Conservation (phyloP, 2,888 invertebrate species). For the Ametastegia equiseti region DNA sequence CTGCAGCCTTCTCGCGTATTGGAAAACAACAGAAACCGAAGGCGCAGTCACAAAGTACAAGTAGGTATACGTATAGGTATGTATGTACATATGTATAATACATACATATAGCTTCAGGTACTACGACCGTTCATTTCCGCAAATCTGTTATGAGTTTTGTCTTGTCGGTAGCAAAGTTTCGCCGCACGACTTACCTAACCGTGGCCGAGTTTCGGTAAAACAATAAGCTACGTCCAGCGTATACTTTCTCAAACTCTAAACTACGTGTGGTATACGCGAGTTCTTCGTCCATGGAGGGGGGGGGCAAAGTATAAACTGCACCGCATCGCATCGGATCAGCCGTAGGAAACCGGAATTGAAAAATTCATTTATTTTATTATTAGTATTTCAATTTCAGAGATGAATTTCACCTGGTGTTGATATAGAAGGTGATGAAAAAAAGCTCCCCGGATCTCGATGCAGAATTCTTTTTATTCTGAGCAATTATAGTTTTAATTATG, state of each 20-base stretch:
- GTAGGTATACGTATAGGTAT: not conserved
- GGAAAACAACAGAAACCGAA: conserved; percentile 26
- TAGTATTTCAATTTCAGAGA: not conserved
- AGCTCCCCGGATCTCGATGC: not conserved
- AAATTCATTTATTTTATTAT: not conserved
- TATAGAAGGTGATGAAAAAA: not conserved
- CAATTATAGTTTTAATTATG: not conserved
- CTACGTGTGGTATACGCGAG: conserved; percentile 18
- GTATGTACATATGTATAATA: too few relatives aligned
- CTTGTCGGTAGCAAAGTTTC: conserved; percentile 41
- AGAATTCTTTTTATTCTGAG: not conserved
- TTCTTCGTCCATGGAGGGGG: too few relatives aligned
- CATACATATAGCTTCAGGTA: too few relatives aligned
- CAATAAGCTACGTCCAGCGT: conserved; percentile 23
- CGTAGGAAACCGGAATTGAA: not conserved
- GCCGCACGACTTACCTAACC: conserved; percentile 25
- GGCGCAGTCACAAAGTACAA: conserved; percentile 4
- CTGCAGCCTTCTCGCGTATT: conserved; percentile 1
- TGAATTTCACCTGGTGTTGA: not conserved
- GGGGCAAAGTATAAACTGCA: not conserved
- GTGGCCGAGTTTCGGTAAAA: conserved; percentile 19
- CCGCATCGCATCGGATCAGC: not conserved
- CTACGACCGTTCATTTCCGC: conserved; percentile 42
- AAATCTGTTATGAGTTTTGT: conserved; percentile 47
- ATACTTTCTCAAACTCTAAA: conserved; percentile 3